Conservation (phyloP, 2,113 vertebrate species). For the Crotophaga sulcirostris region DNA sequence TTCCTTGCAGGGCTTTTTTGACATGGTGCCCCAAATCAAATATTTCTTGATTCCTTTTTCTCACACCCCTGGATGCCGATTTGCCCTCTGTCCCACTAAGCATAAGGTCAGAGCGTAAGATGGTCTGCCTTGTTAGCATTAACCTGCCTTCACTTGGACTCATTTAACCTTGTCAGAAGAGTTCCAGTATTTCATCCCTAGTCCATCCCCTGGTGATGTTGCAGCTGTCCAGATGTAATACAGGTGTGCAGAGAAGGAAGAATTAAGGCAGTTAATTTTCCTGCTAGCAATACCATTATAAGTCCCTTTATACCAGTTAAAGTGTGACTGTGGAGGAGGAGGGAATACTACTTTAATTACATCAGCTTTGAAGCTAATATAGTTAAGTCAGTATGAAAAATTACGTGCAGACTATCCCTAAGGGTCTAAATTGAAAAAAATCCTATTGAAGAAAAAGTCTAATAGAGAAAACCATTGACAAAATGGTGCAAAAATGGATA, state of each 20-base stretch:
- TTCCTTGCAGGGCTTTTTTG: not conserved
- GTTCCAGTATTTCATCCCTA: not conserved
- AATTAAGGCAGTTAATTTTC: constrained; percentile 54
- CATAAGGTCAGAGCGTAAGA: not conserved
- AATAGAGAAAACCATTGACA: not conserved
- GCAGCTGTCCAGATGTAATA: constrained; percentile 2
- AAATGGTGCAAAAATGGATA: not conserved
- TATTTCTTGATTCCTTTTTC: not conserved
- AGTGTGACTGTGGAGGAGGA: constrained; percentile 30
- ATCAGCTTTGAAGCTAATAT: constrained; percentile 50
- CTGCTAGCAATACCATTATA: not conserved
- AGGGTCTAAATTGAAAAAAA: constrained; percentile 41
- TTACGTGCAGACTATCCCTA: not conserved
- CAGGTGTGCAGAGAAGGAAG: constrained; percentile 40
- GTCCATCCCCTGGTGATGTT: not conserved
- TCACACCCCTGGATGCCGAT: not conserved
- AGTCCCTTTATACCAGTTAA: constrained; percentile 51
- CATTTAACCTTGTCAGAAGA: not conserved
- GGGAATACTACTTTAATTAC: constrained; percentile 58
- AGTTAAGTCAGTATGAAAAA: constrained; percentile 60
- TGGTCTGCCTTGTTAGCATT: not conserved
- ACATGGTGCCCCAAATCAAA: not conserved
- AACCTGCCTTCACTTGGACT: not conserved
- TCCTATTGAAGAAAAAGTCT: constrained; percentile 30
- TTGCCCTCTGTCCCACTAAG: not conserved